phyloP scores from a whole-genome alignment of 2,888 invertebrate species.

The Terebella lapidaria region DNA sequence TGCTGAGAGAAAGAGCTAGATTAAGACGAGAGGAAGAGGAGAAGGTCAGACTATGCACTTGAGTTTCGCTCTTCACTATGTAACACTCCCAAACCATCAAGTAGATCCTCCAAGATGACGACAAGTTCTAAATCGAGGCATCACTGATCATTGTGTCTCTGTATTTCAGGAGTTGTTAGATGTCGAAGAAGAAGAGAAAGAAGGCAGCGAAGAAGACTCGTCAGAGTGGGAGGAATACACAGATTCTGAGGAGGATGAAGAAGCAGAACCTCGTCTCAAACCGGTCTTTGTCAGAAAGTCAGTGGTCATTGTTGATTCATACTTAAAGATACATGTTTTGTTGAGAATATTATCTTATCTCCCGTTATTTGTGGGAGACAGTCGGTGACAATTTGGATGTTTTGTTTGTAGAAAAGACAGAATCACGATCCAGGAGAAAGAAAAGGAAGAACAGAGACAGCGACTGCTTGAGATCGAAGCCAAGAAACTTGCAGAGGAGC shows the following conservation, averaged over 20 bases:
- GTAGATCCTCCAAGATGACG: too few species aligned
- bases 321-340: background rate
- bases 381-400: too few species aligned
- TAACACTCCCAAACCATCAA: too few species aligned
- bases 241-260: slow-evolving; percentile 60
- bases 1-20: slow-evolving; percentile 64
- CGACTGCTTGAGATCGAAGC: slow-evolving; percentile 80
- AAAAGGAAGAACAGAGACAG: slow-evolving; percentile 77
- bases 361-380: too few species aligned
- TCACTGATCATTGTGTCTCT: slow-evolving; percentile 1
- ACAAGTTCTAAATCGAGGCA: too few species aligned
- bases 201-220: slow-evolving; percentile 60
- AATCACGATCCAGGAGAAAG: slow-evolving; percentile 90
- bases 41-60: background rate
- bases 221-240: slow-evolving; percentile 63
- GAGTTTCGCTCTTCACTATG: too few species aligned
- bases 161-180: slow-evolving; percentile 42
- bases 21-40: background rate
- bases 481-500: slow-evolving; percentile 79
- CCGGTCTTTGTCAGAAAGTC: slow-evolving; percentile 87
- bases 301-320: slow-evolving; percentile 14
- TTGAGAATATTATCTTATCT: too few species aligned
- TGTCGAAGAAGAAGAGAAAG: slow-evolving; percentile 44
- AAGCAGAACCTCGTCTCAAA: slow-evolving; percentile 80
- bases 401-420: slow-evolving; percentile 77